Conservation (phyloP, 2,113 vertebrate genomes). For the Lampris incognitus region DNA sequence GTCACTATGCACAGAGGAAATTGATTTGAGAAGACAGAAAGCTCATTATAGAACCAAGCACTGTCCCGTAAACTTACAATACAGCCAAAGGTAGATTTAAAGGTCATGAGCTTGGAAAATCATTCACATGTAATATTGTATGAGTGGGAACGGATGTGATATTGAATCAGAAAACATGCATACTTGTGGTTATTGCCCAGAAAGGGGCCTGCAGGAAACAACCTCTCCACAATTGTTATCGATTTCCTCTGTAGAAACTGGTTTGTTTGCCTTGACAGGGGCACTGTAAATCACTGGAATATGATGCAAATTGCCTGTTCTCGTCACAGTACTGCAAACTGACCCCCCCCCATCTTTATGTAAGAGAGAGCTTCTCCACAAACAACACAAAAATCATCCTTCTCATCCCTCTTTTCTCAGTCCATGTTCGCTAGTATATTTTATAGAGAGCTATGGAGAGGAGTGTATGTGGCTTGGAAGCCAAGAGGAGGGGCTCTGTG, state of each 20-base stretch:
- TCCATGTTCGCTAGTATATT: neutral
- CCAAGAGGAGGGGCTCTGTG: constrained; percentile 19
- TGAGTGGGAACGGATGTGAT: constrained; percentile 19
- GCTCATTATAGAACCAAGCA: constrained; percentile 30
- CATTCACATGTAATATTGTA: neutral
- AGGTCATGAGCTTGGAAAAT: constrained; percentile 20
- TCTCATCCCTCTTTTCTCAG: constrained; percentile 17
- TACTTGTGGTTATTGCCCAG: constrained; percentile 51
- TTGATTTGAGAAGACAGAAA: constrained; percentile 21
- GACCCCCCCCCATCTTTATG: neutral
- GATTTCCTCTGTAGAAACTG: constrained; percentile 39
- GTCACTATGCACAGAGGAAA: neutral
- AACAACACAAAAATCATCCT: constrained; percentile 29
- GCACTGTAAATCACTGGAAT: constrained; percentile 9
- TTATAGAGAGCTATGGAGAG: neutral
- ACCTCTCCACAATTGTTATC: constrained; percentile 32
- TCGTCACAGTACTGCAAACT: constrained; percentile 6
- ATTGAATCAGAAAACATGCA: constrained; percentile 12
- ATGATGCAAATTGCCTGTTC: constrained; percentile 21
- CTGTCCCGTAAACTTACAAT: constrained; percentile 6
- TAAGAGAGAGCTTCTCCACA: neutral
- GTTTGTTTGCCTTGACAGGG: constrained; percentile 28
- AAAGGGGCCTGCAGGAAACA: constrained; percentile 43
- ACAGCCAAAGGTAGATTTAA: constrained; percentile 22
- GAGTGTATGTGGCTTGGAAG: constrained; percentile 18